These are phyloP conservation scores for Erethizon dorsatum DNA, from an alignment of 2,797 vertebrate species.

Conservation along the genomic window DNA sequence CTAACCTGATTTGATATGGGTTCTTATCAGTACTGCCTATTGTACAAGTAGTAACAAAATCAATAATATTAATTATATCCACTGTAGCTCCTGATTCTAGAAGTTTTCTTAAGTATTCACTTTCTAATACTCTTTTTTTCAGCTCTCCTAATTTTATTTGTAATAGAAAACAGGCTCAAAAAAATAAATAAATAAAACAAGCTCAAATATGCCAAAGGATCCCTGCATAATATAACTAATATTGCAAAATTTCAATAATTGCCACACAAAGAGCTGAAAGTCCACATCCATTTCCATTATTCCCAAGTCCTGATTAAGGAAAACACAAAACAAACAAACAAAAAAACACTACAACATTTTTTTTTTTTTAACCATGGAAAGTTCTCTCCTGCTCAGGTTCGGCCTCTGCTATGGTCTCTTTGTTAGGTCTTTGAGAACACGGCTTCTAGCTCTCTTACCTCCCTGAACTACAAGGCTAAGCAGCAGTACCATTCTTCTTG, in stretches of 20 bases:
- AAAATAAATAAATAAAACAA: neutral
- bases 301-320: neutral
- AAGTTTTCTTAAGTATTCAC: neutral
- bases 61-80: neutral
- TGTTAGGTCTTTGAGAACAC: neutral
- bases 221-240: neutral
- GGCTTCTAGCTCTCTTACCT: accelerated
- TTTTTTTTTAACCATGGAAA: neutral
- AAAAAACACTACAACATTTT: neutral
- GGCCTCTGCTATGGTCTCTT: neutral
- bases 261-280: neutral
- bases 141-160: neutral
- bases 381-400: neutral
- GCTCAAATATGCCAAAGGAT: neutral
- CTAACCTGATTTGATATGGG: neutral
- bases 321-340: neutral
- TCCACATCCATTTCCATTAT: accelerated
- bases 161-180: neutral
- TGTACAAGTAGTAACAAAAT: neutral
- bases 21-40: neutral
- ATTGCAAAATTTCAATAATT: neutral
- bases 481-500: neutral
- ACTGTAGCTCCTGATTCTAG: neutral
- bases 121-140: neutral
- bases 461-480: neutral